phyloP scores from a whole-genome alignment of 2,888 invertebrate genomes.

The Macaria notata region DNA sequence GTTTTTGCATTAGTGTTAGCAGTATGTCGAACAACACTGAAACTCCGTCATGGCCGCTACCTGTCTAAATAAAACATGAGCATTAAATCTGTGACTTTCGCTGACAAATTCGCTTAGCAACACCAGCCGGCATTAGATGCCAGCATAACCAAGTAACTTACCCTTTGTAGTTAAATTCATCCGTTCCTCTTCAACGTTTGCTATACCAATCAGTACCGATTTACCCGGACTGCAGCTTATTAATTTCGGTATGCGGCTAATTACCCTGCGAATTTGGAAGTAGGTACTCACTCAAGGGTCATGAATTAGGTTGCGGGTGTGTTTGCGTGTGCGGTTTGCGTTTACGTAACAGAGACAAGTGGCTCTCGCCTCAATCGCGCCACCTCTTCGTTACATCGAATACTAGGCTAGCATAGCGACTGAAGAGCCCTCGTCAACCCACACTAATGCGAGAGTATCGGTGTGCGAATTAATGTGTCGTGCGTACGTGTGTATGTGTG shows the following conservation, averaged over 20 bases:
- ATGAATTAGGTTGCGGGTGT: slow-evolving; percentile 57
- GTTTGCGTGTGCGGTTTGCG: slow-evolving; percentile 52
- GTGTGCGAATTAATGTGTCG: slow-evolving; percentile 41
- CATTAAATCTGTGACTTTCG: slow-evolving; percentile 9
- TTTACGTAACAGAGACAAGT: slow-evolving; percentile 60
- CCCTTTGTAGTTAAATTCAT: slow-evolving; percentile 81
- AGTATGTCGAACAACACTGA: neutral
- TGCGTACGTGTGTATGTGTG: slow-evolving; percentile 34
- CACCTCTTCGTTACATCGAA: slow-evolving; percentile 69
- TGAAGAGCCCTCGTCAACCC: slow-evolving; percentile 48
- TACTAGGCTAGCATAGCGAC: slow-evolving; percentile 59
- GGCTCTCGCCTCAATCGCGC: slow-evolving; percentile 56
- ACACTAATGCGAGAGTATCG: slow-evolving; percentile 41
- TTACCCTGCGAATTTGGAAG: slow-evolving; percentile 78
- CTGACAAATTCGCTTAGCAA: slow-evolving; percentile 16
- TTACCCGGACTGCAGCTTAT: slow-evolving; percentile 69
- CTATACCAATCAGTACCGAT: slow-evolving; percentile 72
- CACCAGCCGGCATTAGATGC: neutral
- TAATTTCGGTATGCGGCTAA: slow-evolving; percentile 77
- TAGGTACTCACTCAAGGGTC: slow-evolving; percentile 63
- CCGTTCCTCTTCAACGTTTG: slow-evolving; percentile 70
- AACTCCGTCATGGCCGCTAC: neutral
- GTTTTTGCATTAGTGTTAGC: no score
- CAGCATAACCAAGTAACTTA: slow-evolving; percentile 45
- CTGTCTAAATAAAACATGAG: neutral